Percentiles rank a stretch among this genome's conserved stretches.
phyloP scores from a whole-genome alignment of 2,113 vertebrate genomes.

The Anolis sagrei region DNA sequence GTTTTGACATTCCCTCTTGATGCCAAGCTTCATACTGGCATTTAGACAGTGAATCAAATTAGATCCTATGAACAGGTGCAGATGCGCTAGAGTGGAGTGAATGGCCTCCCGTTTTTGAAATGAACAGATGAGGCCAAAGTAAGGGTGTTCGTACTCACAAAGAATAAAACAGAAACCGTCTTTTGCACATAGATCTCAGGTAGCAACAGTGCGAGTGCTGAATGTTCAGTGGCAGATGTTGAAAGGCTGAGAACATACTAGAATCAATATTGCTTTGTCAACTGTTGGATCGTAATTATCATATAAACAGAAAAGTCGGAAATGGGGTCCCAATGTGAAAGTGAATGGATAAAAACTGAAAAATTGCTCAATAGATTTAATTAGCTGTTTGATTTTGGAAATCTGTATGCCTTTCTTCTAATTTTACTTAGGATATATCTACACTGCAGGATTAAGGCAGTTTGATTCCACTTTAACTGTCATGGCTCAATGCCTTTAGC shows the following conservation, averaged over 20 bases:
- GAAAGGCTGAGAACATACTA: neutral
- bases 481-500: too few species aligned
- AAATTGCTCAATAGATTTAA: neutral
- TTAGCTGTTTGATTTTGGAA: neutral
- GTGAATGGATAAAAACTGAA: neutral
- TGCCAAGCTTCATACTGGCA: neutral
- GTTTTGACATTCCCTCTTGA: conserved; percentile 14
- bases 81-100: neutral
- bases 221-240: conserved; percentile 2
- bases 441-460: too few species aligned
- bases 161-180: neutral
- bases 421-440: too few species aligned
- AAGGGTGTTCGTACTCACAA: neutral
- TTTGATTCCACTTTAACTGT: too few species aligned
- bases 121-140: conserved; percentile 5
- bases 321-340: neutral
- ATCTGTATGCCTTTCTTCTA: too few species aligned
- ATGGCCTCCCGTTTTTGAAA: neutral
- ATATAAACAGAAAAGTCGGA: neutral
- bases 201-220: neutral
- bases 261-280: neutral
- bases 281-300: neutral
- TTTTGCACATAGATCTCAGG: neutral
- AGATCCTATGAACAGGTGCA: conserved; percentile 3
- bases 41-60: conserved; percentile 8